These are phyloP conservation scores for Dryomyza anilis DNA, from an alignment of 2,888 invertebrate genomes.

Conservation along the genomic window DNA sequence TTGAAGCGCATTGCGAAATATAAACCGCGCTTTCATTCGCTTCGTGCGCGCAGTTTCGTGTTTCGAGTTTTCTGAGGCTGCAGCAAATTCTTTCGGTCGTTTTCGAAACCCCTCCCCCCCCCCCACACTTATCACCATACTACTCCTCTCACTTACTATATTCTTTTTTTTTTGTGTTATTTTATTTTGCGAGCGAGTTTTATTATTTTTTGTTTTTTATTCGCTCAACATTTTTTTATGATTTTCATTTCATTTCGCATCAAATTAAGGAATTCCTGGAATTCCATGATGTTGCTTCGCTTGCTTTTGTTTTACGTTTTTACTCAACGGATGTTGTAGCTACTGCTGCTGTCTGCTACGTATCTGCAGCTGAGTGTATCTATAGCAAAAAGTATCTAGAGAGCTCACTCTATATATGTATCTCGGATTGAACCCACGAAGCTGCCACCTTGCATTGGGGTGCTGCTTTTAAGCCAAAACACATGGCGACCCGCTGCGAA, in stretches of 20 bases:
- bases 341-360: background rate
- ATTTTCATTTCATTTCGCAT: constrained; percentile 36
- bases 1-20: constrained; percentile 21
- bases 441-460: too few relatives aligned
- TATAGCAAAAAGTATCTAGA: too few relatives aligned
- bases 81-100: background rate
- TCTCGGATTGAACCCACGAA: too few relatives aligned
- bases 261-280: constrained; percentile 37
- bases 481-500: too few relatives aligned
- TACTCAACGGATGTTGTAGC: constrained; percentile 8
- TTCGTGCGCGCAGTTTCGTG: too few relatives aligned
- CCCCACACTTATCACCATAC: background rate
- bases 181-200: background rate
- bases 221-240: constrained; percentile 11
- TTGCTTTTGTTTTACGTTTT: constrained; percentile 18
- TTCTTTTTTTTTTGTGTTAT: constrained; percentile 11
- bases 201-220: constrained; percentile 11
- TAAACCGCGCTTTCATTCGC: constrained; percentile 5
- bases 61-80: constrained; percentile 11
- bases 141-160: background rate
- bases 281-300: constrained; percentile 20
- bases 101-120: background rate
- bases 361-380: background rate
- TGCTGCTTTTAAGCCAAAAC: background rate
- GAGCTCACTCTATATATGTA: too few relatives aligned